Conservation (phyloP, 2,888 invertebrate species). For the Elegia similella region DNA sequence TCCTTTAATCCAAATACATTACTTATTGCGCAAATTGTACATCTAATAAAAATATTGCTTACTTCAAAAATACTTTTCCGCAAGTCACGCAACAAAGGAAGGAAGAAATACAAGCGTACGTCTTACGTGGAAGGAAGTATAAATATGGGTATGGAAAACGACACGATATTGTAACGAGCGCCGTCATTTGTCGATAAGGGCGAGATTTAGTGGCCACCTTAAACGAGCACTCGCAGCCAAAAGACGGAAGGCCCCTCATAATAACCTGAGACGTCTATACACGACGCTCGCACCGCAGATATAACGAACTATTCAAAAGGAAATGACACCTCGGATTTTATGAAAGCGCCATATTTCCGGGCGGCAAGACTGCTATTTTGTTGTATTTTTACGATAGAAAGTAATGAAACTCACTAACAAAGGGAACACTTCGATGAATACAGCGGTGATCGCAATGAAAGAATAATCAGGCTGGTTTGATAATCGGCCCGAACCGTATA, state of each 20-base stretch:
- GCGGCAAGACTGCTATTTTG: constrained; percentile 26
- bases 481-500: constrained; percentile 35
- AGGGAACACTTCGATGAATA: constrained; percentile 25
- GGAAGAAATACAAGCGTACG: constrained; percentile 43
- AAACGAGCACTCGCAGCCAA: constrained; percentile 44
- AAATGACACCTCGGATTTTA: constrained; percentile 67
- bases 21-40: background rate
- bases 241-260: constrained; percentile 43
- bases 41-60: background rate
- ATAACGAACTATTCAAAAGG: constrained; percentile 70
- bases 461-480: constrained; percentile 34
- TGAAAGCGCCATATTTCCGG: constrained; percentile 55
- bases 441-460: constrained; percentile 26
- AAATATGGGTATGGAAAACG: constrained; percentile 51
- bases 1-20: background rate
- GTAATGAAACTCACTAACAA: constrained; percentile 20
- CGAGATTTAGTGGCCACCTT: constrained; percentile 59
- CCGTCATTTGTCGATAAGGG: constrained; percentile 64
- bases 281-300: constrained; percentile 41
- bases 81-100: constrained; percentile 19
- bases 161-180: constrained; percentile 61
- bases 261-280: constrained; percentile 58
- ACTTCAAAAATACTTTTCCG: background rate
- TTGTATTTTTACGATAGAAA: constrained; percentile 24
- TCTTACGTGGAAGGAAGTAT: constrained; percentile 48